Conservation (phyloP, 2,888 invertebrate species). For the Phasia obesa region DNA sequence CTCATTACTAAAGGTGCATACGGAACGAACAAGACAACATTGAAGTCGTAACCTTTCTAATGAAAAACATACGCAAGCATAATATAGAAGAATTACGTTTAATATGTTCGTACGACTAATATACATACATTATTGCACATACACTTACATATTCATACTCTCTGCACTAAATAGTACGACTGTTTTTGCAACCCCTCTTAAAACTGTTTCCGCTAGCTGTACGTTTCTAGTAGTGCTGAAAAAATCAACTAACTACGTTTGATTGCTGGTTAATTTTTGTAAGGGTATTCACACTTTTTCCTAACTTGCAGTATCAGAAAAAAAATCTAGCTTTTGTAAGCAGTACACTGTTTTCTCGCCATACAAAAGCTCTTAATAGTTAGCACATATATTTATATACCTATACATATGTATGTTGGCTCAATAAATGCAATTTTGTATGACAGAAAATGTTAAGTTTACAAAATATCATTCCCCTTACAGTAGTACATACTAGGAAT, state of each 20-base stretch:
- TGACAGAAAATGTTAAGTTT: no score
- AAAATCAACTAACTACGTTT: neutral
- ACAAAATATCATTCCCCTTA: no score
- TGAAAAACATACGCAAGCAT: constrained; percentile 39
- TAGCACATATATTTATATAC: no score
- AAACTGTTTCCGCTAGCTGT: constrained; percentile 6
- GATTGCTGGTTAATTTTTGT: neutral
- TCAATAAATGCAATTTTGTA: no score
- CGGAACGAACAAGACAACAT: neutral
- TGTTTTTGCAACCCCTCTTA: constrained; percentile 18
- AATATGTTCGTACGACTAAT: constrained; percentile 35
- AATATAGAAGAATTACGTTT: constrained; percentile 7
- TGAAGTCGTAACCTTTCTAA: constrained; percentile 69
- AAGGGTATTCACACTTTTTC: neutral
- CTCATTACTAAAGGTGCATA: constrained; percentile 34
- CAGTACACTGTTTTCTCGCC: no score
- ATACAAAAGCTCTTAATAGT: no score
- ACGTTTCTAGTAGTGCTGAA: neutral
- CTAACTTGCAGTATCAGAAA: no score
- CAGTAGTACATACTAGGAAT: no score
- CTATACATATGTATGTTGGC: no score
- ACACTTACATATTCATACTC: neutral
- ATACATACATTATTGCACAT: neutral
- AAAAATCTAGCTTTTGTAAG: no score
- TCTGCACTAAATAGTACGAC: constrained; percentile 47